phyloP scores from a whole-genome alignment of 2,797 vertebrate species.

The Sebastes flavidus region DNA sequence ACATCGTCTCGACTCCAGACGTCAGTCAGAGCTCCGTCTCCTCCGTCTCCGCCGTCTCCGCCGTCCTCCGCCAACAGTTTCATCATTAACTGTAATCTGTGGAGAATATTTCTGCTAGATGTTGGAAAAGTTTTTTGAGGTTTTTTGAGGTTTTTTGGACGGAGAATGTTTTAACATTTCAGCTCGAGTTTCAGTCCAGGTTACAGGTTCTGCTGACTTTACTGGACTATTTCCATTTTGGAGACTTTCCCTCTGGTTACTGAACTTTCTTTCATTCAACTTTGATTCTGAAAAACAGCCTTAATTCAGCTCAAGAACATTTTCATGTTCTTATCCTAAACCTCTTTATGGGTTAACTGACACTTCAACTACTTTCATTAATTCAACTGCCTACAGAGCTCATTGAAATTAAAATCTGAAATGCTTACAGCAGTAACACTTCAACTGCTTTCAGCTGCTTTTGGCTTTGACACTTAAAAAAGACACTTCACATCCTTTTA shows the following conservation, averaged over 20 bases:
- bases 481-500: no score
- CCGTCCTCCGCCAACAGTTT: conserved; percentile 24
- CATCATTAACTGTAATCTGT: conserved; percentile 49
- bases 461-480: no score
- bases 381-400: no score
- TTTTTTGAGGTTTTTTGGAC: background rate
- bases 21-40: background rate
- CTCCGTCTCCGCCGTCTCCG: background rate
- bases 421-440: no score
- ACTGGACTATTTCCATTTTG: no score
- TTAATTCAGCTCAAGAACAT: background rate
- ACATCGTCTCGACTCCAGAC: background rate
- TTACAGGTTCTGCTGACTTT: no score
- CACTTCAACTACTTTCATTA: no score
- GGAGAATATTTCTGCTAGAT: conserved; percentile 47
- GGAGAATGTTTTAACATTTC: background rate
- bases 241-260: no score
- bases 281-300: background rate
- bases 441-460: no score
- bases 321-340: background rate
- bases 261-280: no score
- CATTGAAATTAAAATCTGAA: no score
- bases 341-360: background rate
- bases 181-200: background rate
- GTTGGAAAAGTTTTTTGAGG: conserved; percentile 29